phyloP scores from a whole-genome alignment of 2,888 invertebrate genomes.

The Sacculina carcini region DNA sequence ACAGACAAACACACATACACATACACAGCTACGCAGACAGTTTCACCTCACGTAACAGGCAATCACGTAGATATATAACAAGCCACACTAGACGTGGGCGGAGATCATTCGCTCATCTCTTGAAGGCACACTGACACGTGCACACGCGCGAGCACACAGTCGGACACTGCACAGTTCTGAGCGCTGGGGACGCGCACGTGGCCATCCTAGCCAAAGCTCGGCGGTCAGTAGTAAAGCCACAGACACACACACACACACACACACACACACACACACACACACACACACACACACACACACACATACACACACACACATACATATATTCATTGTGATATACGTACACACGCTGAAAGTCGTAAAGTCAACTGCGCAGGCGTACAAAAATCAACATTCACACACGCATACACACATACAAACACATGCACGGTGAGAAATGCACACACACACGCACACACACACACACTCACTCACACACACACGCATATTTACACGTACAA shows the following conservation, averaged over 20 bases:
- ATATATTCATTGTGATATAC: not conserved
- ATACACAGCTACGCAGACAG: too few species aligned
- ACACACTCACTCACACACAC: not conserved
- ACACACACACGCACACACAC: not conserved
- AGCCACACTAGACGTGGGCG: too few species aligned
- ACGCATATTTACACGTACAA: not conserved
- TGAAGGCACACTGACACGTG: too few species aligned
- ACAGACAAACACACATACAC: too few species aligned
- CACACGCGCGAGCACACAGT: too few species aligned
- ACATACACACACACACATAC: not conserved
- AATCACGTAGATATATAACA: too few species aligned
- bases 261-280: not conserved
- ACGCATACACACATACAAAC: not conserved
- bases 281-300: not conserved
- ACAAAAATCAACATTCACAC: not conserved
- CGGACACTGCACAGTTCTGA: too few species aligned
- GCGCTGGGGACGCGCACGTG: too few species aligned
- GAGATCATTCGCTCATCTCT: too few species aligned
- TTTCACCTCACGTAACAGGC: too few species aligned
- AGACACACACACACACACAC: not conserved
- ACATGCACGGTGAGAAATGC: not conserved
- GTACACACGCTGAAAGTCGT: not conserved
- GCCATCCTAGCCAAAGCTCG: too few species aligned
- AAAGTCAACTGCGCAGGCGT: not conserved
- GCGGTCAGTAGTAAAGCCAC: not conserved